Evolutionary conservation across 2,797 vertebrate genomes (phyloP), one percentile per base, ranked within the genome.

Genomic region (Decapterus maruadsi): DNA sequence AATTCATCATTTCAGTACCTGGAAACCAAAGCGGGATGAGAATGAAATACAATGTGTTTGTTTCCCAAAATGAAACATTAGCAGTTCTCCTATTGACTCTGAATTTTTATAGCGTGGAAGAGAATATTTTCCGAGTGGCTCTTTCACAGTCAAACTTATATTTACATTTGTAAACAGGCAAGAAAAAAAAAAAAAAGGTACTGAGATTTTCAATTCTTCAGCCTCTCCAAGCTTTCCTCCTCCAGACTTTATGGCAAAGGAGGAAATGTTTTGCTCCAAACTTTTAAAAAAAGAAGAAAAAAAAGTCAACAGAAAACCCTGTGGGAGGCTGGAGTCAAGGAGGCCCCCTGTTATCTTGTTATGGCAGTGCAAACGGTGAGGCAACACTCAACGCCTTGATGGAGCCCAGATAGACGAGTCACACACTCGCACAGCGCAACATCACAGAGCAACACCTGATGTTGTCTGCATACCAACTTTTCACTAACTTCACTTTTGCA

Each of bases 331-430:
- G 84, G 88, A 90, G 89, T 88, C 84, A 86, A 87, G 90, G 80
- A 89, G 90, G 82, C 79, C 88, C 77, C 86, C 89, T 82, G 90
- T 94, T 94, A 93, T 95, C 93, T 90, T 90, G 83, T 90, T 82
- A 80, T 88, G 81, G 92, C 91, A 91, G 91, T 66, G 82, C 90
- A 86, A 92, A 92, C 73, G 89, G 74, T 76, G 81, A 90, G 76
- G 87, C 86, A 82, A 89, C 89, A 84, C 82, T 65, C 78, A 85
- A 81, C n/a, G 67, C 88, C 87, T 92, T 89, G 93, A 94, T 91
- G 88, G 84, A 92, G 84, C 83, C 88, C 80, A 82, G 92, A 93
- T 92, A 92, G 85, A 93, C 69, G 68, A 90, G 88, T 78, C 78
- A 58, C 80, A 79, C 80, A 54, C 75, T 75, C 72, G 36, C 81